Percentiles rank a stretch among this genome's conserved stretches.
These are phyloP conservation scores for Amblyraja radiata DNA, from an alignment of 2,797 vertebrate genomes.

Conservation along the genomic window DNA sequence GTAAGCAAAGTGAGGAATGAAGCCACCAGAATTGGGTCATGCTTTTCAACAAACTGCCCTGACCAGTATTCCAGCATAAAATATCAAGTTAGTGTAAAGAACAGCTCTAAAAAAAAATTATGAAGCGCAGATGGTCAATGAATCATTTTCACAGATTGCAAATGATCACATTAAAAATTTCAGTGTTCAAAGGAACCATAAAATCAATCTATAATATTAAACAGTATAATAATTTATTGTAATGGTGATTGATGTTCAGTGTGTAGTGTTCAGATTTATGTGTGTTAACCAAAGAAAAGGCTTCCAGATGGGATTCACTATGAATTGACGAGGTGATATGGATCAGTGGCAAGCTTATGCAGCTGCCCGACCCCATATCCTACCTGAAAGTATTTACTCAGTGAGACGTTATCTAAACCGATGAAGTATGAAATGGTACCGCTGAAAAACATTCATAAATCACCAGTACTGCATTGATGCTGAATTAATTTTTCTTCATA, in stretches of 20 bases:
- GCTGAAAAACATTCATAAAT: neutral
- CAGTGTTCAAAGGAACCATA: no score
- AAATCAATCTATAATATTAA: neutral
- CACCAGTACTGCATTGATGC: neutral
- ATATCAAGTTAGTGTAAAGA: neutral
- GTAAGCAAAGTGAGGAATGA: neutral
- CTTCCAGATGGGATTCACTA: neutral
- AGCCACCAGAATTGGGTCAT: neutral
- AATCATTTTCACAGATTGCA: neutral
- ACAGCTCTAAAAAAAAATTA: neutral
- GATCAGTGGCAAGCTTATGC: neutral
- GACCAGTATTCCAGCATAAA: neutral
- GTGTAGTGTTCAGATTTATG: neutral
- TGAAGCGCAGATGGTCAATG: neutral
- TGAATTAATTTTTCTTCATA: neutral
- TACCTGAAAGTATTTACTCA: neutral
- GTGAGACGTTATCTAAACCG: neutral
- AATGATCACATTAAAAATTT: no score
- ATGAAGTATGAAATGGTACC: neutral
- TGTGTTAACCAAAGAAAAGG: neutral
- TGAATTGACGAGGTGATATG: neutral
- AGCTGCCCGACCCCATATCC: neutral
- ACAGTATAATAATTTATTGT: neutral
- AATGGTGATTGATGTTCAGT: neutral
- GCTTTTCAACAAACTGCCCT: neutral